phyloP scores from a whole-genome alignment of 2,113 vertebrate genomes.

The Serranochromis macrocephalus region DNA sequence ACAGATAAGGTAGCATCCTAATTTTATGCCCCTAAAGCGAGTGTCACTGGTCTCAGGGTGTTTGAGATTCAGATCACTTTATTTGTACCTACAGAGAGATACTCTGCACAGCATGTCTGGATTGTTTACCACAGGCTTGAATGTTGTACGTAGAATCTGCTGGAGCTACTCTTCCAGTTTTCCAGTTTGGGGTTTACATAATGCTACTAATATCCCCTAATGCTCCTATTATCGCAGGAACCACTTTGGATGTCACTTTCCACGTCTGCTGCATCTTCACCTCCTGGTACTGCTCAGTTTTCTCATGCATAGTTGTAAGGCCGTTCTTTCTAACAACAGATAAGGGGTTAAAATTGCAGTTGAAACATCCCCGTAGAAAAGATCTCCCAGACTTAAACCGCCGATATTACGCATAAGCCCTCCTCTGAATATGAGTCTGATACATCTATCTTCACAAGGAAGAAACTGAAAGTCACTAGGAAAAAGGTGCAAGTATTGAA shows the following conservation, averaged over 20 bases:
- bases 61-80: background rate
- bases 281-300: background rate
- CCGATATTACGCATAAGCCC: background rate
- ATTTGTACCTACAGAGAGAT: background rate
- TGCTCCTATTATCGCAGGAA: background rate
- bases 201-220: background rate
- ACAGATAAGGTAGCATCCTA: background rate
- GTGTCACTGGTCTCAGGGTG: background rate
- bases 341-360: background rate
- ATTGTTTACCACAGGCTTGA: background rate
- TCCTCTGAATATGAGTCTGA: background rate
- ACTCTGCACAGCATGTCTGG: background rate
- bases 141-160: background rate
- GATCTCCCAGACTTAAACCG: background rate
- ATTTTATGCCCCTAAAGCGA: background rate
- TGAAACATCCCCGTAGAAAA: background rate
- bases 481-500: background rate
- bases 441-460: background rate
- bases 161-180: background rate
- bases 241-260: background rate
- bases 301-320: background rate
- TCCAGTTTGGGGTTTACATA: background rate
- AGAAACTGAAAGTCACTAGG: background rate
- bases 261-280: background rate
- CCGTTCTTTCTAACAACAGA: background rate